Evolutionary conservation across 2,797 vertebrate species (phyloP).

Genomic region (Phoeniculus purpureus): DNA sequence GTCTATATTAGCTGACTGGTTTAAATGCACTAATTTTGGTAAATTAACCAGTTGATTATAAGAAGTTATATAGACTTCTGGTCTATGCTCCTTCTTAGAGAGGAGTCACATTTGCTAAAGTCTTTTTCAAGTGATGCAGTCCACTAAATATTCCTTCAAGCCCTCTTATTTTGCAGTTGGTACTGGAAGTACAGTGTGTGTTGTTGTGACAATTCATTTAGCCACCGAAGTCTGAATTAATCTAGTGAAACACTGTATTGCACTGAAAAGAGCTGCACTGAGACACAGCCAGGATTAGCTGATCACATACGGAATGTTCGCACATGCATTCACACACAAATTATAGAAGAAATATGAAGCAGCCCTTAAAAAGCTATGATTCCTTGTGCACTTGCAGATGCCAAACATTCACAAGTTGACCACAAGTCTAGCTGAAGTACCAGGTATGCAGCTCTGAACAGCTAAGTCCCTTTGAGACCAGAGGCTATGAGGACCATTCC

Average conservation of each 20-base stretch:
- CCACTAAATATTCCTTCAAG: background rate
- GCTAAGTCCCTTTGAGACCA: accelerated
- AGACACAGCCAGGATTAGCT: background rate
- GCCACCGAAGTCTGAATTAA: background rate
- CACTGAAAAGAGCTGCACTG: background rate
- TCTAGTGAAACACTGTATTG: background rate
- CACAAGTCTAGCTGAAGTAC: background rate
- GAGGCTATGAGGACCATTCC: background rate
- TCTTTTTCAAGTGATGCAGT: background rate
- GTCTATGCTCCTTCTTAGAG: background rate
- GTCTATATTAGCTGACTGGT: background rate
- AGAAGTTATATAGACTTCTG: background rate
- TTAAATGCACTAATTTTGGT: background rate
- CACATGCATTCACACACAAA: background rate
- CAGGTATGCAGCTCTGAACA: accelerated
- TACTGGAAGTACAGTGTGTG: background rate
- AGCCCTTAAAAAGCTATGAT: background rate
- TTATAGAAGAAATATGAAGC: background rate
- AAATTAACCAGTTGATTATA: background rate
- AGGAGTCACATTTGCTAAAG: background rate
- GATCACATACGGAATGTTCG: background rate
- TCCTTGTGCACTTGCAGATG: background rate
- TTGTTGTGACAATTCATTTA: background rate
- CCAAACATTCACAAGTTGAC: background rate
- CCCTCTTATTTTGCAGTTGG: background rate